Percentiles rank a stretch among this genome's conserved stretches.
Evolutionary conservation across 2,888 invertebrate species (phyloP).

Genomic region (Ornithoptera alexandrae): DNA sequence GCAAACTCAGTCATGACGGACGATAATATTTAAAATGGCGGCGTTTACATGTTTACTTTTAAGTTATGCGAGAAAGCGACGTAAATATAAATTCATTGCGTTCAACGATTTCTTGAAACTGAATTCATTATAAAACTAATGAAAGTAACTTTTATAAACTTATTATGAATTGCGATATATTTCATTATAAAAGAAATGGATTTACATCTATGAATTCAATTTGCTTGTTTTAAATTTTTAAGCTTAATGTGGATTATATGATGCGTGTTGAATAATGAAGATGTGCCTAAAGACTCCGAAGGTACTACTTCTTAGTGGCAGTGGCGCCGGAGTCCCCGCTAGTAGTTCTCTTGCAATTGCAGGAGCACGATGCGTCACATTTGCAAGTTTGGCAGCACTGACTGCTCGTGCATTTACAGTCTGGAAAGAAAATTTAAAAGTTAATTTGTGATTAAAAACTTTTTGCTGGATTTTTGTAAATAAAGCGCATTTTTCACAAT

Average conservation of each 20-base stretch:
- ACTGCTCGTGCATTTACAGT: constrained; percentile 65
- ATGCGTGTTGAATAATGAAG: background rate
- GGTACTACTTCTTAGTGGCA: constrained; percentile 55
- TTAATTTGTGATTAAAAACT: background rate
- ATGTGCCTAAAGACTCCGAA: background rate
- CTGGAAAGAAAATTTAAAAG: constrained; percentile 44
- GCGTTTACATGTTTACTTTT: background rate
- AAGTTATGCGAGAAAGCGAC: background rate
- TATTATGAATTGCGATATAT: background rate
- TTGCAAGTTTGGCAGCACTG: constrained; percentile 68
- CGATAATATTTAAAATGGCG: background rate
- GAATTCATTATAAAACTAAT: background rate
- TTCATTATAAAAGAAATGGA: background rate
- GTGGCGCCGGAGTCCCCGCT: constrained; percentile 40
- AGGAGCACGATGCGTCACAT: constrained; percentile 68
- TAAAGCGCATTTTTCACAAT: too few species aligned
- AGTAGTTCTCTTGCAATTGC: constrained; percentile 56
- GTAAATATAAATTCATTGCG: background rate
- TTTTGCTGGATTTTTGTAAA: background rate
- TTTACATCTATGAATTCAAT: background rate
- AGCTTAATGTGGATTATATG: constrained; percentile 4
- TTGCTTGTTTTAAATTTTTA: background rate
- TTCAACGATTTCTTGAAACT: background rate
- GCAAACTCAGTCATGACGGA: constrained; percentile 19
- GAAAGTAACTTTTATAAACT: background rate